Evolutionary conservation across 2,888 invertebrate genomes (phyloP).

Genomic region (Loripinus fragilis): DNA sequence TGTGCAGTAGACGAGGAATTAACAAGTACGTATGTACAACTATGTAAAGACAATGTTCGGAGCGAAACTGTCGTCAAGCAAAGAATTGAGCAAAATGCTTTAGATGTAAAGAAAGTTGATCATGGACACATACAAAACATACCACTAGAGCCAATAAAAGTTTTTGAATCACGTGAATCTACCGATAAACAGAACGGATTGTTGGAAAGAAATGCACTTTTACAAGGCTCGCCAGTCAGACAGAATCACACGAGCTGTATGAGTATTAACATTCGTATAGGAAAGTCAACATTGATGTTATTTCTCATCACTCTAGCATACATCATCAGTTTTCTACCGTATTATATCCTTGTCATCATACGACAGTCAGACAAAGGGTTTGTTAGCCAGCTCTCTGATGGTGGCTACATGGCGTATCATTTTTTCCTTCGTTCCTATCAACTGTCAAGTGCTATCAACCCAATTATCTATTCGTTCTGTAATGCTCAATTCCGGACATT

Average conservation of each 20-base stretch:
- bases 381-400: conserved; percentile 41
- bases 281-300: conserved; percentile 70
- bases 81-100: background rate
- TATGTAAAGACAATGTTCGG: background rate
- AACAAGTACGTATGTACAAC: background rate
- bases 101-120: background rate
- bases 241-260: conserved; percentile 8
- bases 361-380: conserved; percentile 56
- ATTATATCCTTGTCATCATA: conserved; percentile 65
- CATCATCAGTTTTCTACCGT: conserved; percentile 72
- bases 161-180: background rate
- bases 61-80: background rate
- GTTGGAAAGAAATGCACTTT: conserved; percentile 2
- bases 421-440: conserved; percentile 70
- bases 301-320: conserved; percentile 69
- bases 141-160: background rate
- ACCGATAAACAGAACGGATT: background rate
- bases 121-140: too few relatives aligned
- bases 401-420: conserved; percentile 52
- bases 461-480: conserved; percentile 71
- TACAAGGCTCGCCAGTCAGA: background rate
- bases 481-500: conserved; percentile 64
- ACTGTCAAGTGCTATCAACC: conserved; percentile 71
- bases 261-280: conserved; percentile 41
- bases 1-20: background rate